Conservation (phyloP, 2,113 vertebrate genomes). For the Cavia porcellus region DNA sequence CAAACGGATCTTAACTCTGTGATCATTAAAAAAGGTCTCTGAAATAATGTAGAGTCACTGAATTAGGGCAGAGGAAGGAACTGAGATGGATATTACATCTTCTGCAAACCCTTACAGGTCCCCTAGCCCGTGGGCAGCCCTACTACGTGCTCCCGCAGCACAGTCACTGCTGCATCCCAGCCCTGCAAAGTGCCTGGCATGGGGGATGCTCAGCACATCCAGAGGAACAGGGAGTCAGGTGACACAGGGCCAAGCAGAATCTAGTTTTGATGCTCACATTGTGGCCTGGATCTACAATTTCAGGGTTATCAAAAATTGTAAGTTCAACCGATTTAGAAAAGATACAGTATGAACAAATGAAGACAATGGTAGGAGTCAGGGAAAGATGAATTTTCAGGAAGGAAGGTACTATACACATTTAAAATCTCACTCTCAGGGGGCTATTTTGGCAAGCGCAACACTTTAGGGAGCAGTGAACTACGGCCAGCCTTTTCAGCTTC, state of each 20-base stretch:
- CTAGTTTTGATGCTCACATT: neutral
- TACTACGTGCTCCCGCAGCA: neutral
- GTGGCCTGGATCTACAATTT: neutral
- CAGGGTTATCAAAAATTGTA: neutral
- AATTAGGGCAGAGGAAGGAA: neutral
- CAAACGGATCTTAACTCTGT: neutral
- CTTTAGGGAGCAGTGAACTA: neutral
- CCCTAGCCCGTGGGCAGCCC: too few species aligned
- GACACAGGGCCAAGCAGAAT: neutral
- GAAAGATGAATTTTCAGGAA: neutral
- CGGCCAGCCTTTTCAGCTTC: neutral
- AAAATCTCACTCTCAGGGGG: neutral
- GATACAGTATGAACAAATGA: neutral
- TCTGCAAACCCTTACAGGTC: rapidly evolving
- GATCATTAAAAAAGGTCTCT: neutral
- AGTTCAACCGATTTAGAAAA: neutral
- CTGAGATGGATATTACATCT: neutral
- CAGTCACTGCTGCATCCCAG: neutral
- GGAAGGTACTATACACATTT: neutral
- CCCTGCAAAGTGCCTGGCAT: too few species aligned
- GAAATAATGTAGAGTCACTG: neutral
- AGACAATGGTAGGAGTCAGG: too few species aligned
- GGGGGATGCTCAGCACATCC: neutral
- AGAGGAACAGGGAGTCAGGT: neutral
- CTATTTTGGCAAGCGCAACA: neutral